A percentile compares a stretch with the other conserved stretches of the same genome.
Evolutionary conservation across 2,113 vertebrate species (phyloP).

Genomic region (Fregetta grallaria): DNA sequence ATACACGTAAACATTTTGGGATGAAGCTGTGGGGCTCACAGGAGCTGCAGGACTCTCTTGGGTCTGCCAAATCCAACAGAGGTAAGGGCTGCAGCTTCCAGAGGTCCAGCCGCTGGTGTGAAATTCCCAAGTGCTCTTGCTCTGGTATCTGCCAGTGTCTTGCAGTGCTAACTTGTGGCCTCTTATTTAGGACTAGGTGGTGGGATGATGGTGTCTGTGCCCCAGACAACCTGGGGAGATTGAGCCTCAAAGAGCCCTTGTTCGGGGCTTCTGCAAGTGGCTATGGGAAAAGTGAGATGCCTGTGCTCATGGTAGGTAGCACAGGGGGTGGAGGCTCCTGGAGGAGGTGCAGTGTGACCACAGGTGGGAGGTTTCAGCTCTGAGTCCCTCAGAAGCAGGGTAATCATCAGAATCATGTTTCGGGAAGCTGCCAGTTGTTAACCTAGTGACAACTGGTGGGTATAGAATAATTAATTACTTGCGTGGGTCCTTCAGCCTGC

Average conservation of each 20-base stretch:
- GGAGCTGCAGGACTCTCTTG: background rate
- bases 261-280: background rate
- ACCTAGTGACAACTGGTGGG: background rate
- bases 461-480: background rate
- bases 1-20: background rate
- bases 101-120: background rate
- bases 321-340: background rate
- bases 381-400: rapidly evolving
- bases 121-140: background rate
- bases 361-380: background rate
- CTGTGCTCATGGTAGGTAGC: background rate
- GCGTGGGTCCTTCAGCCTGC: background rate
- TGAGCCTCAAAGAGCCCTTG: background rate
- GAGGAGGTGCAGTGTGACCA: background rate
- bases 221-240: background rate
- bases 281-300: background rate
- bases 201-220: background rate
- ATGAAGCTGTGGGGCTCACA: background rate
- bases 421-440: background rate
- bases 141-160: background rate
- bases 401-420: background rate
- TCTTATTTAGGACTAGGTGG: background rate
- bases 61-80: background rate
- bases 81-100: background rate
- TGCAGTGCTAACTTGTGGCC: background rate